phyloP scores from a whole-genome alignment of 53 echinoderm and acorn worm genomes.

The Apostichopus leukothele region DNA sequence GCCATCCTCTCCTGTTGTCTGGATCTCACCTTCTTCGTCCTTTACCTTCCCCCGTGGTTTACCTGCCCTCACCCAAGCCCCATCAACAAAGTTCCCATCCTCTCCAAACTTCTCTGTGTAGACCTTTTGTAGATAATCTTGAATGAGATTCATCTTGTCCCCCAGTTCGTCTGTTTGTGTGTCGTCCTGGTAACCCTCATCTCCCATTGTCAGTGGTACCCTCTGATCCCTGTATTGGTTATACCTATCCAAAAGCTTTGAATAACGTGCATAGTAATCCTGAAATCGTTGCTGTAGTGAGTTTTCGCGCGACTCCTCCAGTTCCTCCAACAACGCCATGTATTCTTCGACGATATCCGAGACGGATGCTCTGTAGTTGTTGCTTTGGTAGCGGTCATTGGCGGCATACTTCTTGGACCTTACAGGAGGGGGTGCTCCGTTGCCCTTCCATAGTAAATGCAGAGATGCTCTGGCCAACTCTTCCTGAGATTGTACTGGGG shows the following conservation, averaged over 20 bases:
- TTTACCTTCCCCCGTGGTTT: not conserved
- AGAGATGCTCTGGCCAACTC: not conserved
- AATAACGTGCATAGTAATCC: slow-evolving; percentile 42
- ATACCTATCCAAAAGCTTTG: slow-evolving; percentile 30
- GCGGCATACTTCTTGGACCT: slow-evolving; percentile 45
- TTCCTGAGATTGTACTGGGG: slow-evolving; percentile 18
- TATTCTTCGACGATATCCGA: slow-evolving; percentile 34
- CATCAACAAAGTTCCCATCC: slow-evolving; percentile 44
- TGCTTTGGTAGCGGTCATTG: not conserved
- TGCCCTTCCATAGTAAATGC: not conserved
- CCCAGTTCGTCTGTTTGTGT: slow-evolving; percentile 15
- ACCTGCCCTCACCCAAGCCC: slow-evolving; percentile 24
- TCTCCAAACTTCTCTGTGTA: slow-evolving; percentile 14
- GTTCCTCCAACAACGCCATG: slow-evolving; percentile 14
- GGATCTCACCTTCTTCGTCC: no score
- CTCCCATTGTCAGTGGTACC: not conserved
- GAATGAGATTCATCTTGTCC: slow-evolving; percentile 38
- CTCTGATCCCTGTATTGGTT: slow-evolving; percentile 7
- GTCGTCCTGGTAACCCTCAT: not conserved
- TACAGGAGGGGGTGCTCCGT: not conserved
- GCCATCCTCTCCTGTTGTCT: not conserved
- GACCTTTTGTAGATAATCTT: slow-evolving; percentile 27
- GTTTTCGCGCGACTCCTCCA: not conserved
- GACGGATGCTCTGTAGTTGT: not conserved
- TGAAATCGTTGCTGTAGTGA: slow-evolving; percentile 11